These are phyloP conservation scores for Tinea semifulvella DNA, from an alignment of 2,888 invertebrate species.

Conservation along the genomic window DNA sequence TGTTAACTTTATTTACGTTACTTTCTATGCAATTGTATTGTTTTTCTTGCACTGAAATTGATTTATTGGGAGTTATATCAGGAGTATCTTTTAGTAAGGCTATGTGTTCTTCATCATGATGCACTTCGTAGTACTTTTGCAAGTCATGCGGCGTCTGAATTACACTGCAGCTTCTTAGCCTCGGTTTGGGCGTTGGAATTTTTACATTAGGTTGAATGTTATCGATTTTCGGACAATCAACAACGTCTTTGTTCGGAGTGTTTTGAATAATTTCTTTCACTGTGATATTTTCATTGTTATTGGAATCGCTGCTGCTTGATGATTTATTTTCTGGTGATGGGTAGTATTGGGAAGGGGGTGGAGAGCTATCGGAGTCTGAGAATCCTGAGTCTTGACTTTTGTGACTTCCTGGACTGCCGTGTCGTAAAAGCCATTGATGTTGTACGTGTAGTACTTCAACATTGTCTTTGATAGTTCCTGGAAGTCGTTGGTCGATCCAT, in stretches of 20 bases:
- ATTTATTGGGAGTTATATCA: constrained; percentile 2
- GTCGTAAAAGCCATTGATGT: constrained; percentile 55
- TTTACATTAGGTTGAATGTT: constrained; percentile 21
- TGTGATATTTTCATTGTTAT: constrained; percentile 56
- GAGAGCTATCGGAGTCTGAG: constrained; percentile 78
- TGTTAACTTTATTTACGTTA: constrained; percentile 1
- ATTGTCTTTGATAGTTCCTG: constrained; percentile 47
- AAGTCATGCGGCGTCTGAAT: constrained; percentile 62
- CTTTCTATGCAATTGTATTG: neutral
- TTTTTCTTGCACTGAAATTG: constrained; percentile 12
- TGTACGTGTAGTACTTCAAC: constrained; percentile 39
- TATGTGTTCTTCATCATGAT: constrained; percentile 55
- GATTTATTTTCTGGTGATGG: constrained; percentile 43
- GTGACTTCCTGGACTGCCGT: constrained; percentile 69
- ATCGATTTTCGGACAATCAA: constrained; percentile 33
- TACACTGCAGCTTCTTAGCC: constrained; percentile 55
- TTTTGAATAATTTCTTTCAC: constrained; percentile 52
- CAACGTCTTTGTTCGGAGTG: constrained; percentile 37
- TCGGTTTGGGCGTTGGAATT: constrained; percentile 51
- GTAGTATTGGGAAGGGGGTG: constrained; percentile 56
- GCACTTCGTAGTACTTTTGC: constrained; percentile 58
- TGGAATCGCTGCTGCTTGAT: constrained; percentile 51
- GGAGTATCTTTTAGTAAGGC: constrained; percentile 41
- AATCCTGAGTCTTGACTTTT: constrained; percentile 84
- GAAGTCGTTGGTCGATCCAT: constrained; percentile 60